phyloP scores from a whole-genome alignment of 2,888 invertebrate genomes.

The Euplexia lucipara region DNA sequence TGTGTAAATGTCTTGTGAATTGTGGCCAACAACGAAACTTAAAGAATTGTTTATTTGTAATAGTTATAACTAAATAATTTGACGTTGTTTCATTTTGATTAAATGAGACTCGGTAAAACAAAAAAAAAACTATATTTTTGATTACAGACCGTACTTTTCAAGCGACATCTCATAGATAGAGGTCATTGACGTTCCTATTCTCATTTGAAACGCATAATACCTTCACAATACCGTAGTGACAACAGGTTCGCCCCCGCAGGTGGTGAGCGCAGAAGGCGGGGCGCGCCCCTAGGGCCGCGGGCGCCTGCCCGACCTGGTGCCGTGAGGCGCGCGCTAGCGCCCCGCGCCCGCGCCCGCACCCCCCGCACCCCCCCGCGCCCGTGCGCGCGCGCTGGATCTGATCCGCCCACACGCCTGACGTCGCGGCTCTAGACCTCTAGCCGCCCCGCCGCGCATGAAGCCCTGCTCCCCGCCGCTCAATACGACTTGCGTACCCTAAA shows the following conservation, averaged over 20 bases:
- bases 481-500: background rate
- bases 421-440: constrained; percentile 32
- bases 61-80: too few relatives aligned
- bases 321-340: constrained; percentile 84
- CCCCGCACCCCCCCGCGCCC: constrained; percentile 52
- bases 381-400: constrained; percentile 73
- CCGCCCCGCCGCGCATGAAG: constrained; percentile 45
- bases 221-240: too few relatives aligned
- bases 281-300: constrained; percentile 91
- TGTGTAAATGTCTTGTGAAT: too few relatives aligned
- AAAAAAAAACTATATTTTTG: too few relatives aligned
- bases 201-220: too few relatives aligned
- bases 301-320: constrained; percentile 92
- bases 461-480: constrained; percentile 35
- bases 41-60: too few relatives aligned
- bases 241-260: constrained; percentile 66
- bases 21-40: too few relatives aligned
- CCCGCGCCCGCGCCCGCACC: constrained; percentile 56
- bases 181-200: too few relatives aligned
- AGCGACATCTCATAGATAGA: too few relatives aligned
- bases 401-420: constrained; percentile 57
- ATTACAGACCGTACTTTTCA: too few relatives aligned
- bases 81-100: too few relatives aligned
- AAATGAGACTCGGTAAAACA: too few relatives aligned
- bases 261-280: constrained; percentile 83